Base-by-base conservation (phyloP, 2,888 invertebrate genomes). In the Odontothrips loti region DNA sequence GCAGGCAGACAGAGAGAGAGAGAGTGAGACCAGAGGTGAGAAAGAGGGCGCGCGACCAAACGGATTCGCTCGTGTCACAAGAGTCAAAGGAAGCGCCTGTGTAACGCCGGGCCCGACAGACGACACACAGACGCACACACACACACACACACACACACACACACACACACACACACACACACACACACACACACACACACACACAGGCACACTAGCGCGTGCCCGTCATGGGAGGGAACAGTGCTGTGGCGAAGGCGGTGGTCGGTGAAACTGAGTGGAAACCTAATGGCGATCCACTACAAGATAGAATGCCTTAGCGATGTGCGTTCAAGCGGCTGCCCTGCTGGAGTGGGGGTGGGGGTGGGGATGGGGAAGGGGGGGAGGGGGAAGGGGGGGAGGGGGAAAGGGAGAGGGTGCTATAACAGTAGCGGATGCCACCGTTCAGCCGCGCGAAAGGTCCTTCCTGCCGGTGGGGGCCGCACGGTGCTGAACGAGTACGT, bases 281-380 rank as follows among this genome's bases (percentile, higher is more conserved):
- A 75, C 68, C 68, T 75, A 75, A 75, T 75, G 23, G 68, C 68
- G 68, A 75, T 75, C 68, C 68, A 75, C 68, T 75, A 75, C 68
- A 75, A 75, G 68, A 75, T 75, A 75, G 68, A 75, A 75, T 75
- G 68, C 68, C 68, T 23, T 75, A 75, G 68, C 68, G 68, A 75
- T 75, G 68, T 75, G 68, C 68, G 68, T 12, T 75, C 68, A 27
- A 75, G 68, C 68, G 68, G 68, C 58, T 58, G 58, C 20, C 20
- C 20, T 15, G 51, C 20, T 17, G 58, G 58, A 51, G 51, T 11
- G 51, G 51, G 68, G 23, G 10, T 0, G 68, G 48, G 48, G 68
- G 23, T 6, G 51, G 68, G 68, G 63, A 1, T n/a, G 68, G 68
- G 68, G 68, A 1, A 12, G 58, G 11, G 58, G 58, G 6, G 58